phyloP scores from a whole-genome alignment of 1,140 invertebrate species.

The Whitmania pigra region DNA sequence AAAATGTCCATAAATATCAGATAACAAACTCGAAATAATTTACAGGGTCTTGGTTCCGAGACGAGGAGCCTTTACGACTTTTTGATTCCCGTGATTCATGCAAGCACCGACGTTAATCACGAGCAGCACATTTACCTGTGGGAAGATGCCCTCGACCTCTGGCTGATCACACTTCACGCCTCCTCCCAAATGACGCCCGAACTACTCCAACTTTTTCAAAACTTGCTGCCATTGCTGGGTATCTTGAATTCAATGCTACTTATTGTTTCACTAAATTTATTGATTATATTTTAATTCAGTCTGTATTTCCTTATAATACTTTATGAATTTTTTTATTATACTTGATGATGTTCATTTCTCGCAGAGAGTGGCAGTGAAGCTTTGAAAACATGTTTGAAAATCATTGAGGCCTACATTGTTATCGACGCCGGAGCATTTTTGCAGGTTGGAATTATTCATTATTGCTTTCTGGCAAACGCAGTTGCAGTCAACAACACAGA shows the following conservation, averaged over 20 bases:
- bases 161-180: slow-evolving; percentile 69
- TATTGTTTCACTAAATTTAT: background rate
- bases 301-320: background rate
- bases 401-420: slow-evolving; percentile 70
- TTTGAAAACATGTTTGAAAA: slow-evolving; percentile 59
- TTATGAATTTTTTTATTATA: background rate
- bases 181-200: slow-evolving; percentile 43
- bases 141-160: slow-evolving; percentile 80
- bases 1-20: background rate
- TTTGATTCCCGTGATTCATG: slow-evolving; percentile 60
- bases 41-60: slow-evolving; percentile 51
- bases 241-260: slow-evolving; percentile 26
- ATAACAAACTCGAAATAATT: slow-evolving; percentile 28
- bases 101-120: slow-evolving; percentile 62
- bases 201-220: slow-evolving; percentile 60
- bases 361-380: slow-evolving; percentile 67
- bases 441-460: slow-evolving; percentile 40
- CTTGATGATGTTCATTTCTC: slow-evolving; percentile 26
- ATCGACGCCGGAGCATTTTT: slow-evolving; percentile 66
- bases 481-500: background rate
- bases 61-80: slow-evolving; percentile 51
- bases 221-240: slow-evolving; percentile 66
- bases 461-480: background rate
- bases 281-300: background rate
- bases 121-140: slow-evolving; percentile 72